Evolutionary conservation across 1,140 invertebrate species (phyloP), one percentile per base, ranked within the genome.

Genomic region (Pogonomyrmex californicus): DNA sequence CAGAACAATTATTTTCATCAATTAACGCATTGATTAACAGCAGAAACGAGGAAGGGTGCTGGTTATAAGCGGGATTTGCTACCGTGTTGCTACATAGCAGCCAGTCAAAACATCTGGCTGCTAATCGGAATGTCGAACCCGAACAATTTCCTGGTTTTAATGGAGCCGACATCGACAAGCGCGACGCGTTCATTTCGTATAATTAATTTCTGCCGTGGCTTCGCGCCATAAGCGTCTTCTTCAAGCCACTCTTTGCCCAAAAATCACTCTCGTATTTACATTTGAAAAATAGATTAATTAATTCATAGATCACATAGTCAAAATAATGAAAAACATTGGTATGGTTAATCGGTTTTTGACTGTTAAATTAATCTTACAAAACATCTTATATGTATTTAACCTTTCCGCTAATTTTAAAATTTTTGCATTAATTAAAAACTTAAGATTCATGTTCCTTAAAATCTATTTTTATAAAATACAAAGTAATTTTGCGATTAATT

Each of bases 81-180:
- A 36, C 49, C 66, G 30, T 49, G 79, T 82, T 82, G 68, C 54
- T 63, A 47, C 41, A 77, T 30, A 63, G 23, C 66, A 73, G 47
- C 62, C 82, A 73, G 86, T 87, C 41, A 70, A 86, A 87, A 87
- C 79, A 73, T 85, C 79, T 73, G 41, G 86, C 51, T 23, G 23
- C 86, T 88, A 89, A 85, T 83, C 87, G 86, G 85, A 82, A 93
- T 90, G 89, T 92, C 91, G 93, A 94, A 89, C 68, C 60, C 86
- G 91, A 85, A 93, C 94, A 95, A 95, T 95, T 95, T 95, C 94
- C 94, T 94, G 94, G 87, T 93, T 93, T 94, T 95, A 95, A 95
- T 95, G 92, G 92, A 90, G 85, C 91, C 91, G 91, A 91, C 91
- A 93, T 91, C 88, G 91, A 88, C 76, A 51, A 88, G 78, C n/a